Evolutionary conservation across 2,888 invertebrate genomes (phyloP), one percentile per base, ranked within the genome.

Genomic region (Drosophila mimica): DNA sequence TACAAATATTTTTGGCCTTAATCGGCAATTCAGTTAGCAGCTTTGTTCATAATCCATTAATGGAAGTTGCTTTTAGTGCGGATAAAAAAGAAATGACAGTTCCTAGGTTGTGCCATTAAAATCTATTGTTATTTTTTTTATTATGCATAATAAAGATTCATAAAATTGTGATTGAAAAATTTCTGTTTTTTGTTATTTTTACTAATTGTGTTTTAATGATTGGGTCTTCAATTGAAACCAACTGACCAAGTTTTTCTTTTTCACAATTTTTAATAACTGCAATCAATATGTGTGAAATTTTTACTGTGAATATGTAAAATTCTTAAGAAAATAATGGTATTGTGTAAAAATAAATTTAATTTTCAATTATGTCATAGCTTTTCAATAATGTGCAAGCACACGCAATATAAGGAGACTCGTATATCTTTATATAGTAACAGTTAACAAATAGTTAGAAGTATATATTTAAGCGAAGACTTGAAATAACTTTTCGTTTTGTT

Each of bases 41-140:
- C 25, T 62, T 58, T 36, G 72, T 46, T 43, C 13, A 38, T 51
- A 58, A 28, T 54, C 30, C n/a, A 71, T 59, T 59, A 67, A 58
- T 20, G 7, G 9, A 31, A 43, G 31, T 58, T 20, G 3, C 5
- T 15, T 43, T 31, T 4, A 43, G 31, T 40, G 40, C 31, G 15
- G 6, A 49, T 54, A 28, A 30, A 15, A 11, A 15, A 6, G 7
- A 20, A 15, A 20, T 46, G 0, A 15, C 15, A 25, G 15, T 46
- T 25, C 4, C 25, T 15, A 25, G n/a, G 30, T 31, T 30, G 17
- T 46, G 20, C 0, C 13, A 28, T 3, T 49, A 5, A 49, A 17
- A 17, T 49, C 1, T 9, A 30, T 17, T 31, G 6, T 15, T 7
- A 7, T 46, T 25, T 46, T 43, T 1, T 20, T 46, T 46, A 8